Evolutionary conservation across 2,797 vertebrate genomes (phyloP).

Genomic region (Pelodytes ibericus): DNA sequence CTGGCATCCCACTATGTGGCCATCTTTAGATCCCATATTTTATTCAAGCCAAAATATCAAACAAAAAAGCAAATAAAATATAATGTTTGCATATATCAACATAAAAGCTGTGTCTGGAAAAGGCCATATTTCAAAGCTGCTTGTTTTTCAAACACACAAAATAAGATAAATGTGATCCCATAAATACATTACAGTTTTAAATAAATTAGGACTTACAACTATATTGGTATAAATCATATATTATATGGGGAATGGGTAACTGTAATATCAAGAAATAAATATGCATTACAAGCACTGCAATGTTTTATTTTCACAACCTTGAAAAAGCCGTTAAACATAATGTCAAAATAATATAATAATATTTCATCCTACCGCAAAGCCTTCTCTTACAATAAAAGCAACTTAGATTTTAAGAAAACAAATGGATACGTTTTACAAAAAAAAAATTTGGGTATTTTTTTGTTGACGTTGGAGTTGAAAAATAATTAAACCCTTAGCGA

Average conservation of each 20-base stretch:
- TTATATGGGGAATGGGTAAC: too few relatives aligned
- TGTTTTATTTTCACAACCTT: background rate
- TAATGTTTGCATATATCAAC: background rate
- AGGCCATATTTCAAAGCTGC: background rate
- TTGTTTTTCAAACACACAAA: background rate
- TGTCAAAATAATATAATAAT: background rate
- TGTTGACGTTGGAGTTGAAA: too few relatives aligned
- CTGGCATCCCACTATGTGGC: too few relatives aligned
- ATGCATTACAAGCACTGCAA: background rate
- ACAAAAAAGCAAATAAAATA: too few relatives aligned
- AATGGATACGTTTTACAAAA: too few relatives aligned
- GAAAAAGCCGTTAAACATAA: background rate
- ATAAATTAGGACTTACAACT: too few relatives aligned
- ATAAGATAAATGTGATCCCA: background rate
- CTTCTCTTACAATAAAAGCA: background rate
- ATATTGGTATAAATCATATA: too few relatives aligned
- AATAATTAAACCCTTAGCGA: too few relatives aligned
- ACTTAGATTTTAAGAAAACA: too few relatives aligned
- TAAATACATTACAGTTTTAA: background rate
- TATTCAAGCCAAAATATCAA: too few relatives aligned
- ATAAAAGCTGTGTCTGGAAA: background rate
- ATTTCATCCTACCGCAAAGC: background rate
- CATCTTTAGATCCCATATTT: too few relatives aligned
- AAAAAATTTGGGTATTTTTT: too few relatives aligned
- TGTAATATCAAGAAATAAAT: background rate